Conservation (phyloP, 1,140 invertebrate genomes). For the Sarcophaga peregrina region DNA sequence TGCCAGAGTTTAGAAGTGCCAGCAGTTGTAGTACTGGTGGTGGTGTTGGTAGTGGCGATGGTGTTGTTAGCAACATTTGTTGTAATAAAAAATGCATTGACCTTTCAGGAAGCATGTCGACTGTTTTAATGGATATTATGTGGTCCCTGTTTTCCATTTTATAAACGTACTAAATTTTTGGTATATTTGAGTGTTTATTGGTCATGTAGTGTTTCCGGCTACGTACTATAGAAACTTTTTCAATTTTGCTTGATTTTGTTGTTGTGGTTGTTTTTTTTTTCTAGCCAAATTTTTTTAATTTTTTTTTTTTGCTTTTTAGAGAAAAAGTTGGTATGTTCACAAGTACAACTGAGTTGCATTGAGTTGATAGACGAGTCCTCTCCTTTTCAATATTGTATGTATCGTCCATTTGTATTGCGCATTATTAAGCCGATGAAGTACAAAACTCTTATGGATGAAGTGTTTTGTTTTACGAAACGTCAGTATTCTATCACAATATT, state of each 20-base stretch:
- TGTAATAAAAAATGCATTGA: slow-evolving; percentile 42
- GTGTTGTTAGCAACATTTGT: slow-evolving; percentile 29
- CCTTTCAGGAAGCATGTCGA: slow-evolving; percentile 33
- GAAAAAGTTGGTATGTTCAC: not conserved
- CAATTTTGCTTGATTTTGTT: slow-evolving; percentile 26
- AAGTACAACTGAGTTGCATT: slow-evolving; percentile 24
- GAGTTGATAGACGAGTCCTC: not conserved
- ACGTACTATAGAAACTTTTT: slow-evolving; percentile 26
- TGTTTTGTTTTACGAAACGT: not conserved
- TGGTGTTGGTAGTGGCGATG: not conserved
- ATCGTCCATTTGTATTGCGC: slow-evolving; percentile 23
- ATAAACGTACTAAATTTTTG: not conserved
- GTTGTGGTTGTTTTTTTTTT: not conserved
- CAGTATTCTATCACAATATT: slow-evolving; percentile 9
- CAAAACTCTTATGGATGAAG: slow-evolving; percentile 32
- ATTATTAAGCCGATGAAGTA: slow-evolving; percentile 40
- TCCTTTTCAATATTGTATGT: not conserved
- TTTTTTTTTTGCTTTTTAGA: too few species aligned
- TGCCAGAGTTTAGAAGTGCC: not conserved
- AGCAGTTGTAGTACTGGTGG: not conserved
- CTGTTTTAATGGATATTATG: slow-evolving; percentile 40
- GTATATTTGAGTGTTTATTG: not conserved
- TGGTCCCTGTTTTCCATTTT: slow-evolving; percentile 29
- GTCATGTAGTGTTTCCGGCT: not conserved
- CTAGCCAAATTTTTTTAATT: not conserved